Conservation (phyloP, 2,797 vertebrate genomes). For the Chanos chanos region DNA sequence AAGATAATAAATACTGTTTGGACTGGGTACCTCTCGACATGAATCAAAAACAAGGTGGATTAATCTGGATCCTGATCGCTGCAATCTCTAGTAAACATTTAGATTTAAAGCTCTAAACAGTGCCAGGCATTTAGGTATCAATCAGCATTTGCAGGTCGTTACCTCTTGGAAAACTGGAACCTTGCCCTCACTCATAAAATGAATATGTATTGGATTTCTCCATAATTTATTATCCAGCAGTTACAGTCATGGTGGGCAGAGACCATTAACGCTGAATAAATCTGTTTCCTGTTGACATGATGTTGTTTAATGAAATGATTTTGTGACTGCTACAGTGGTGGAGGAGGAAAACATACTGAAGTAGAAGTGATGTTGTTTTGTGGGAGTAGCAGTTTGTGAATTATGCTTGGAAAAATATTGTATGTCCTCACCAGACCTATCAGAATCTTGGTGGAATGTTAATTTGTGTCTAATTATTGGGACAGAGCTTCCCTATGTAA, state of each 20-base stretch:
- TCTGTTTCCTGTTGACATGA: not conserved
- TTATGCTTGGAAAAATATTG: too few relatives aligned
- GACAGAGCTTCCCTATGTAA: too few relatives aligned
- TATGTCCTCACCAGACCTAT: too few relatives aligned
- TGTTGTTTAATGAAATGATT: not conserved
- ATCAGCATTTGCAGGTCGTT: constrained; percentile 16
- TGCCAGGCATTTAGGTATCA: constrained; percentile 32
- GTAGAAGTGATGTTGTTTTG: too few relatives aligned
- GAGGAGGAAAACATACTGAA: too few relatives aligned
- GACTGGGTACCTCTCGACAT: constrained; percentile 39
- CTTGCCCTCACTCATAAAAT: constrained; percentile 7
- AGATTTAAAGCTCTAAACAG: constrained; percentile 36
- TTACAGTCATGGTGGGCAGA: not conserved
- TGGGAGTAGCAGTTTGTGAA: too few relatives aligned
- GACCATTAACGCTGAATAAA: not conserved
- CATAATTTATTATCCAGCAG: not conserved
- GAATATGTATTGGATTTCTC: constrained; percentile 22
- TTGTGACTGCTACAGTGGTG: too few relatives aligned
- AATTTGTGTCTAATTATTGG: too few relatives aligned
- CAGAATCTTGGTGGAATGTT: too few relatives aligned
- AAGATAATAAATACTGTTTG: constrained; percentile 39
- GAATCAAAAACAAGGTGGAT: constrained; percentile 47
- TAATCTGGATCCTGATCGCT: constrained; percentile 34
- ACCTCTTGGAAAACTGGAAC: not conserved
- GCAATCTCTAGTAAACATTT: constrained; percentile 45